phyloP scores from a whole-genome alignment of 2,797 vertebrate species.

The Urocyon cinereoargenteus region DNA sequence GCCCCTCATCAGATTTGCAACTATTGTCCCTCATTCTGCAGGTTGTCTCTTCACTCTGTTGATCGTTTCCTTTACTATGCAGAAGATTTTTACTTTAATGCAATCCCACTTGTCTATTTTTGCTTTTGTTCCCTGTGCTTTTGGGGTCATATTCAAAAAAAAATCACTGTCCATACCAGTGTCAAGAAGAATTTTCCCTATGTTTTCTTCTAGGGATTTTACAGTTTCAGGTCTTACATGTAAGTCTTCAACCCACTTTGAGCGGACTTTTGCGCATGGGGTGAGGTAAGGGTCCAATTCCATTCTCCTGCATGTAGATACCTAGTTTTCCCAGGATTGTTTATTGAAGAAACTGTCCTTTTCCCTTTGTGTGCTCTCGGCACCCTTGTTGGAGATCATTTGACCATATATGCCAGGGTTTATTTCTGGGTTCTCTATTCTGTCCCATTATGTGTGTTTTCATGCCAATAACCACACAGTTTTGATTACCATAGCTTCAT shows the following conservation, averaged over 20 bases:
- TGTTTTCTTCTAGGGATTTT: neutral
- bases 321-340: neutral
- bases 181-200: neutral
- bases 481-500: neutral
- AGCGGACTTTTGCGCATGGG: neutral
- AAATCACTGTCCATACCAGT: neutral
- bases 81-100: neutral
- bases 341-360: neutral
- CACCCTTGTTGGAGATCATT: neutral
- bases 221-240: neutral
- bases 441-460: neutral
- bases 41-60: neutral
- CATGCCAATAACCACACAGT: neutral
- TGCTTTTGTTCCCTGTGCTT: neutral
- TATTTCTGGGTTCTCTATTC: neutral
- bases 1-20: neutral
- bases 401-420: neutral
- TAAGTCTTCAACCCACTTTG: neutral
- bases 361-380: neutral
- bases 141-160: constrained; percentile 29
- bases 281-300: neutral
- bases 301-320: neutral
- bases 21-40: neutral
- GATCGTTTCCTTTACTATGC: neutral
- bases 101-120: neutral